A percentile compares a stretch with the other conserved stretches of the same genome.
These are phyloP conservation scores for Cotesia vestalis DNA, from an alignment of 1,140 invertebrate species.

Conservation along the genomic window DNA sequence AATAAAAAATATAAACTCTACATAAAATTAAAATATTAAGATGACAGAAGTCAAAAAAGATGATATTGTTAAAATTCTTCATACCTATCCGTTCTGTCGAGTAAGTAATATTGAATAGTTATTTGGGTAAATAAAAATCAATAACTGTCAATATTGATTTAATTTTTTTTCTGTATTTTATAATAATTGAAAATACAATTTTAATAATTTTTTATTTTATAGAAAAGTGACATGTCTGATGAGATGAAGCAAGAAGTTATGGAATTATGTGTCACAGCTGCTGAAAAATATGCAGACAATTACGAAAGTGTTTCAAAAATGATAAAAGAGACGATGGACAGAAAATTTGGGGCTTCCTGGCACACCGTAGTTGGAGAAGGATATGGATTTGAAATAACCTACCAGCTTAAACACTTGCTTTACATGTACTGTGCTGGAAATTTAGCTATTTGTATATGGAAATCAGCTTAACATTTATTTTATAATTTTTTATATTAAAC, in stretches of 20 bases:
- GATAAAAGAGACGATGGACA: constrained; percentile 96
- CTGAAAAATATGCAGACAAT: constrained; percentile 89
- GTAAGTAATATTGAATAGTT: constrained; percentile 48
- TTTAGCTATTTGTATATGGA: constrained; percentile 92
- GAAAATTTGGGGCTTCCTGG: constrained; percentile 94
- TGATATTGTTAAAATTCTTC: constrained; percentile 60
- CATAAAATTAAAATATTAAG: constrained; percentile 18
- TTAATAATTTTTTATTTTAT: constrained; percentile 41
- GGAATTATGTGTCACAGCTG: constrained; percentile 90
- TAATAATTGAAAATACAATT: neutral
- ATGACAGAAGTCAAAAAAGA: constrained; percentile 64
- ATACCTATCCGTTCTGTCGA: constrained; percentile 61
- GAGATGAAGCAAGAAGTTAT: constrained; percentile 91
- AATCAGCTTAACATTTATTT: constrained; percentile 60
- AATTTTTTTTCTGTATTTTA: neutral
- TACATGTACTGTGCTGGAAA: constrained; percentile 96
- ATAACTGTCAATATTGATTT: neutral
- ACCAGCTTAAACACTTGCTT: constrained; percentile 91
- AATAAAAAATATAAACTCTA: too few relatives aligned
- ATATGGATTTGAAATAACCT: constrained; percentile 93
- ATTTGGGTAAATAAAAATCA: constrained; percentile 2
- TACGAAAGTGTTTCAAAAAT: constrained; percentile 78
- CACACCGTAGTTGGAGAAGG: constrained; percentile 95
- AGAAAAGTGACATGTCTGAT: constrained; percentile 92
- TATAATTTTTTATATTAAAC: neutral